phyloP scores from a whole-genome alignment of 2,888 invertebrate genomes.

The Vandiemenella viatica region DNA sequence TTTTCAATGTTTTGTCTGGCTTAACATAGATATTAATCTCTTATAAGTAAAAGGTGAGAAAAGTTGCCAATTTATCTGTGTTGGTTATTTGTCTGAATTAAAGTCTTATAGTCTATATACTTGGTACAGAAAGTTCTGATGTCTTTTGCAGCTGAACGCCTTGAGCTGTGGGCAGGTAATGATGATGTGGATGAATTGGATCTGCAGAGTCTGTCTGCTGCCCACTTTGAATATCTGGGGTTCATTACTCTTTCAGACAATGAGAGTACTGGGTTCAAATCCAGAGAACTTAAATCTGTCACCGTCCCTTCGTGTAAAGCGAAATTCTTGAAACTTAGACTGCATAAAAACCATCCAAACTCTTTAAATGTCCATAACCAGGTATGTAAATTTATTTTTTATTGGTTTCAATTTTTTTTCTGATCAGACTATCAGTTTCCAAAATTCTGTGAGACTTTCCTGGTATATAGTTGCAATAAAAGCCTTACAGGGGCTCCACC shows the following conservation, averaged over 20 bases:
- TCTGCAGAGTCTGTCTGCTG: constrained; percentile 26
- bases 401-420: not conserved
- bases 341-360: constrained; percentile 73
- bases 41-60: too few relatives aligned
- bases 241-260: constrained; percentile 68
- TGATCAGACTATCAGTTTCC: not conserved
- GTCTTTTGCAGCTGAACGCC: constrained; percentile 49
- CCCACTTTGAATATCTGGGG: constrained; percentile 46
- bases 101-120: too few relatives aligned
- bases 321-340: constrained; percentile 63
- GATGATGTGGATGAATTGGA: constrained; percentile 18
- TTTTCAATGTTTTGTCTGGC: too few relatives aligned
- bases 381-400: constrained; percentile 42
- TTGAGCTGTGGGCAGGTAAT: constrained; percentile 53
- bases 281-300: constrained; percentile 67
- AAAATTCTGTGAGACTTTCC: too few relatives aligned
- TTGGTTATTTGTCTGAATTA: too few relatives aligned
- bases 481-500: too few relatives aligned
- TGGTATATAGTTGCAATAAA: too few relatives aligned
- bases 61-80: too few relatives aligned
- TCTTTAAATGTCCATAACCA: constrained; percentile 67
- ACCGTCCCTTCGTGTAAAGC: constrained; percentile 51
- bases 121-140: too few relatives aligned
- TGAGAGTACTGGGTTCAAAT: constrained; percentile 61
- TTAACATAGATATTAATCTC: too few relatives aligned